A percentile compares a stretch with the other conserved stretches of the same genome.
These are phyloP conservation scores for Plagiodera versicolora DNA, from an alignment of 2,888 invertebrate species.

Conservation along the genomic window DNA sequence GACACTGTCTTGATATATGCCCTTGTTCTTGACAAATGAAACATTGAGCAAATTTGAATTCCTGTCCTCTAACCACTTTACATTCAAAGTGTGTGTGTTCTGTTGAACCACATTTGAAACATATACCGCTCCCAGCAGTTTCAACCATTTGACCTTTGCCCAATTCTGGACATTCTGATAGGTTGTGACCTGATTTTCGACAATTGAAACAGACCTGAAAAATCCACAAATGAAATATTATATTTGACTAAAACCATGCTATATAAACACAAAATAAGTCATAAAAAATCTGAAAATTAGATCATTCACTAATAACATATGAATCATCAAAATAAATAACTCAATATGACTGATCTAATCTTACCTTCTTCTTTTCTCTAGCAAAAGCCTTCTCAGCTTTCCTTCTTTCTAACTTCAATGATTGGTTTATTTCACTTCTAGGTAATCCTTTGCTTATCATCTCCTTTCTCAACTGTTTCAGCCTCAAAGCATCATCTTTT, in stretches of 20 bases:
- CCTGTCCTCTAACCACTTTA: constrained; percentile 66
- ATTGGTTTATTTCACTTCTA: constrained; percentile 65
- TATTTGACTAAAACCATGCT: too few species aligned
- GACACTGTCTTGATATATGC: constrained; percentile 85
- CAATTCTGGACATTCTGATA: constrained; percentile 79
- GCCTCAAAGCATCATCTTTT: constrained; percentile 68
- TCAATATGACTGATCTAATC: constrained; percentile 43
- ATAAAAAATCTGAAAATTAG: too few species aligned
- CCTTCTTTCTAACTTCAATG: constrained; percentile 70
- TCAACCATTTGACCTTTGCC: constrained; percentile 56
- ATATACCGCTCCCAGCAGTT: constrained; percentile 65
- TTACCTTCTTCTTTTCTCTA: constrained; percentile 69
- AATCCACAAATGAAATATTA: not conserved
- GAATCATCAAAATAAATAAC: too few species aligned
- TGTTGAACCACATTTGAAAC: constrained; percentile 88
- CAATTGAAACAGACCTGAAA: constrained; percentile 76
- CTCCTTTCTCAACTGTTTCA: constrained; percentile 63
- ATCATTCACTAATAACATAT: too few species aligned
- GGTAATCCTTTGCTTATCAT: constrained; percentile 71
- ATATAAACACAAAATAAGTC: too few species aligned
- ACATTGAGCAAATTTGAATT: constrained; percentile 81
- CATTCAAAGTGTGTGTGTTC: constrained; percentile 80
- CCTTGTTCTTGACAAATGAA: constrained; percentile 88
- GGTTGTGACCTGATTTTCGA: constrained; percentile 74
- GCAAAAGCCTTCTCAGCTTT: constrained; percentile 73